Conservation (phyloP, 2,797 vertebrate genomes). For the Sardinella longiceps region DNA sequence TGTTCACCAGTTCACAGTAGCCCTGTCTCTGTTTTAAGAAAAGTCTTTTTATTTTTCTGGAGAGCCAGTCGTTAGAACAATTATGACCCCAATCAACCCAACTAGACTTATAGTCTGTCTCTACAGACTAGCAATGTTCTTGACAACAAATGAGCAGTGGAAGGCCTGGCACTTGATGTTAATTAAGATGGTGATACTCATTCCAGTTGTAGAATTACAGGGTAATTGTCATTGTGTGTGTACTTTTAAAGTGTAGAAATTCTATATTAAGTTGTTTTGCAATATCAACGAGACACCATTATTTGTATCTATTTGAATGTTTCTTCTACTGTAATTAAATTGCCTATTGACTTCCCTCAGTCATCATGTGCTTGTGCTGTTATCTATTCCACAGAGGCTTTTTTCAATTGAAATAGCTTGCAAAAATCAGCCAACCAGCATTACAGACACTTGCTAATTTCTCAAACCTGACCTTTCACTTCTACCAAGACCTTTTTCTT, state of each 20-base stretch:
- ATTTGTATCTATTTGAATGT: background rate
- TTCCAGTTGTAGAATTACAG: background rate
- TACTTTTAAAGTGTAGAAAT: background rate
- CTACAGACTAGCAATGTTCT: background rate
- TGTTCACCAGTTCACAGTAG: background rate
- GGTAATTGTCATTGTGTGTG: background rate
- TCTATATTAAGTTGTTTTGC: background rate
- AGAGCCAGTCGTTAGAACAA: background rate
- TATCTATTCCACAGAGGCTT: background rate
- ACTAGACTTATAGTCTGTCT: background rate
- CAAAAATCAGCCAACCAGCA: background rate
- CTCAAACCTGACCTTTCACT: background rate
- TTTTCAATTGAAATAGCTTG: background rate
- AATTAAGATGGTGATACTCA: background rate
- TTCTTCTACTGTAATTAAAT: background rate
- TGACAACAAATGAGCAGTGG: background rate
- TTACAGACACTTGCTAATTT: background rate
- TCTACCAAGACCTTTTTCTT: background rate
- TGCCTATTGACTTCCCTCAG: background rate
- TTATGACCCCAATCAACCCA: conserved; percentile 1
- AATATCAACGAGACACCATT: background rate
- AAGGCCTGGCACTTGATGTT: background rate
- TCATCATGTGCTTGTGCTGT: background rate
- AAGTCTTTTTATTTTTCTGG: background rate
- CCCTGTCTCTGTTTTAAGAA: background rate